These are phyloP conservation scores for Dasypogon diadema DNA, from an alignment of 2,888 invertebrate genomes.

Conservation along the genomic window DNA sequence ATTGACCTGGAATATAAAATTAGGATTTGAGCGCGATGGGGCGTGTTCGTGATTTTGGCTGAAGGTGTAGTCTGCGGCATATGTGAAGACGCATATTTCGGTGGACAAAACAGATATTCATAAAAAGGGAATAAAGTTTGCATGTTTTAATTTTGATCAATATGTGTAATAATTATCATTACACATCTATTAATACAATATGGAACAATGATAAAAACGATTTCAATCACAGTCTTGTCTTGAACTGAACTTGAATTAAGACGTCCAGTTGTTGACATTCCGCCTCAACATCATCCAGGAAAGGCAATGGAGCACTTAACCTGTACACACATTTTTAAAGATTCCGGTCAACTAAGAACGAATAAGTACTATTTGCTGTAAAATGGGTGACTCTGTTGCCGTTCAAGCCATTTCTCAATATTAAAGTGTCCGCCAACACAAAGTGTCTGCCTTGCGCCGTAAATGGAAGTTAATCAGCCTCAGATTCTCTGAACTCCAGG, in stretches of 20 bases:
- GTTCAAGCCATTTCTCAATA: slow-evolving; percentile 25
- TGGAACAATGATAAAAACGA: no score
- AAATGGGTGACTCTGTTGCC: slow-evolving; percentile 18
- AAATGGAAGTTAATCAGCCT: slow-evolving; percentile 54
- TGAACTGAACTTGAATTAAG: neutral
- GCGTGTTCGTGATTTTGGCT: neutral
- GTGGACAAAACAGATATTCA: no score
- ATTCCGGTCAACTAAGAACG: neutral
- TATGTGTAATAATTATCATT: no score
- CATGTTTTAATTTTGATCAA: no score
- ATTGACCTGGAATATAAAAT: slow-evolving; percentile 29
- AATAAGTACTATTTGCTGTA: slow-evolving; percentile 7
- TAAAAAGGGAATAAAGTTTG: no score
- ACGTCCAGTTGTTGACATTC: slow-evolving; percentile 27
- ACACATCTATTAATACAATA: no score
- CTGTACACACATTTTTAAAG: slow-evolving; percentile 34
- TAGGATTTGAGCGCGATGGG: neutral
- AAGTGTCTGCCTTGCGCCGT: slow-evolving; percentile 50
- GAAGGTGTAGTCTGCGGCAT: no score
- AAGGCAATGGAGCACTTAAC: slow-evolving; percentile 28
- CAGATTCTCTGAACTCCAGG: slow-evolving; percentile 11
- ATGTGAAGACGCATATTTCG: no score
- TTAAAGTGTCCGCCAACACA: slow-evolving; percentile 63
- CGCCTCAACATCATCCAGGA: slow-evolving; percentile 23
- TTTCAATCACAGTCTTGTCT: neutral